Base-by-base conservation (phyloP, 2,888 invertebrate genomes). In the Julus scanicus region DNA sequence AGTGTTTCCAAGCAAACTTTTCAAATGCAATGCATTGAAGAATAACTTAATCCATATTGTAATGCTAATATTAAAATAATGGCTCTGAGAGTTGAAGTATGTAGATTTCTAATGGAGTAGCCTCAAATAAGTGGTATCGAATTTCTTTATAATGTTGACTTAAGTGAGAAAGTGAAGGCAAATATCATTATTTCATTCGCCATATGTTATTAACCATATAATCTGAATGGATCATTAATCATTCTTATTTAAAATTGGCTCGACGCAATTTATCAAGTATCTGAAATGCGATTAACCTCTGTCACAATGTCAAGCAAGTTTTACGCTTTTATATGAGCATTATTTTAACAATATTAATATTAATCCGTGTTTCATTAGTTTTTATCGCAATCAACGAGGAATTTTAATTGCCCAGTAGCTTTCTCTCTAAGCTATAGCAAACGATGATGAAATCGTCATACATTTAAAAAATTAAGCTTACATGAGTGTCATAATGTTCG, bases 371-470 rank as follows among this genome's bases (percentile, higher is more conserved):
- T 71, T 29, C 29, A 20, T 8, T 71, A 11, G n/a, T 57, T 29
- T 71, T 71, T 29, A 29, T 29, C 71, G 29, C 71, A 71, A 71
- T 71, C 71, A 29, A 71, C 6, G 20, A 29, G 71, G 71, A 71
- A 71, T 71, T 71, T 71, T 71, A 71, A 71, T 71, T 71, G 29
- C 71, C 9, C 71, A 71, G 29, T 71, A 71, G 71, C 71, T 71
- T 6, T 11, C 6, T 71, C 71, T 20, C 71, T 29, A 71, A 71
- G 71, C 20, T 71, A 29, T 29, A 20, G 71, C 6, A 9, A 71
- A 8, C 8, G 71, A 71, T 57, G 29, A 29, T 29, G 29, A 29
- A 29, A 29, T 29, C 29, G 0, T 29, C 29, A 29, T 29, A 29
- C 29, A 29, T 29, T 29, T 29, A 29, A 29, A 53, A n/a, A 57